Evolutionary conservation across 1,140 invertebrate species (phyloP), one percentile per base, ranked within the genome.

Genomic region (Macrocentrus cingulum): DNA sequence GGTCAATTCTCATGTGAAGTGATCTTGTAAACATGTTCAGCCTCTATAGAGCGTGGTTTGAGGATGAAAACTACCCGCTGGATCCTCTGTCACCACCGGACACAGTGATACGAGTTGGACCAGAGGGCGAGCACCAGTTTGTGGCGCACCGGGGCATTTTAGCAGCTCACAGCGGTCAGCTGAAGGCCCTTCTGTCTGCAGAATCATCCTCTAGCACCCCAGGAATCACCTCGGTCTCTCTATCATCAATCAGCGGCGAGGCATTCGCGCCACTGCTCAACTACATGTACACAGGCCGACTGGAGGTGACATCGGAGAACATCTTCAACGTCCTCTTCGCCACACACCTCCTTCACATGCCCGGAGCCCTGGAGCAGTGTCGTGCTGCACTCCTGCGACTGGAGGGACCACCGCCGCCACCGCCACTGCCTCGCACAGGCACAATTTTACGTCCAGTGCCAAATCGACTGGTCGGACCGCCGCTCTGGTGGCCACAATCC

Each of bases 251-350:
- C 59, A 76, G 71, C 59, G 83, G 87, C 1, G 87, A 89, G 57
- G 86, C 87, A 39, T 91, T 91, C 66, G 86, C 86, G 1, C 86
- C 87, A 0, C 67, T 91, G 1, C 76, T 91, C 1, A 86, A 87
- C 7, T 90, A 88, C 70, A 90, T 91, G 87, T 90, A 90, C 74
- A 89, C 88, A 1, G 88, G 88, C 1, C 85, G 84, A 46, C 71
- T 91, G 52, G 87, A 89, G 61, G 75, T 91, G 16, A 88, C 83
- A 22, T 72, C 85, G 15, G 84, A 85, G 20, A 90, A 90, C 71
- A 87, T 90, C 45, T 90, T 90, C 74, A 86, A 84, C 56, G 86
- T 90, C 7, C 69, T 90, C 2, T 69, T 90, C 48, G 88, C 88
- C 1, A 88, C 88, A 3, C 88, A 91, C 72, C 77, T 89, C 36